Base-by-base conservation (phyloP, 2,797 vertebrate species). In the Sphenodon punctatus region DNA sequence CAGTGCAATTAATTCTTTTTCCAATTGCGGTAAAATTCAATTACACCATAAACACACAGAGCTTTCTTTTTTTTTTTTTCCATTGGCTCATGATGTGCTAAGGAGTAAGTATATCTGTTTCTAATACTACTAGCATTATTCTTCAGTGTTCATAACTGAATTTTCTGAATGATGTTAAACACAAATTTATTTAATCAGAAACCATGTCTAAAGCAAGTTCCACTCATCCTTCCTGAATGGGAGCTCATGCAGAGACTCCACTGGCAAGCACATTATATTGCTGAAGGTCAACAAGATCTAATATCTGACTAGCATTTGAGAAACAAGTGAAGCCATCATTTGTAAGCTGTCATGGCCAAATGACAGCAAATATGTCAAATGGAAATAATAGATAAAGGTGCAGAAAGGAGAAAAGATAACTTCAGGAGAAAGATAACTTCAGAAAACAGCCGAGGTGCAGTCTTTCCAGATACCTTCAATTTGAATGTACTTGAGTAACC, bases 231-330 rank as follows among this genome's bases (percentile, higher is more conserved):
- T 79, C 48, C 63, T 86, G 59, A 88, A 51, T 22, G 30, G n/a
- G 80, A 74, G 74, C 46, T 89, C 84, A 78, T 84, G 89, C 67
- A 83, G 87, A 78, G 61, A 80, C 65, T 81, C 70, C 8, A 39
- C 77, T 78, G 81, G 80, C 82, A 84, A 90, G 82, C 68, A 86
- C 23, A 42, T 7, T 74, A 85, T 75, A 72, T 20, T 71, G 80
- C 76, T 90, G 88, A 93, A 91, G 85, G 89, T 92, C 93, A 91
- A 81, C 72, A 88, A 87, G 78, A 91, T 88, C 84, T 89, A 90
- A 87, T 61, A 61, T 55, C 48, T 78, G 74, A 64, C 74, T 88
- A 87, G 70, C 66, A 78, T 75, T n/a, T 72, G 61, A 84, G 84
- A 91, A 93, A 87, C 70, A 91, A 93, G 85, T 82, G 56, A 94